Base-by-base conservation (phyloP, 2,797 vertebrate species). In the Ctenopoma multispine region DNA sequence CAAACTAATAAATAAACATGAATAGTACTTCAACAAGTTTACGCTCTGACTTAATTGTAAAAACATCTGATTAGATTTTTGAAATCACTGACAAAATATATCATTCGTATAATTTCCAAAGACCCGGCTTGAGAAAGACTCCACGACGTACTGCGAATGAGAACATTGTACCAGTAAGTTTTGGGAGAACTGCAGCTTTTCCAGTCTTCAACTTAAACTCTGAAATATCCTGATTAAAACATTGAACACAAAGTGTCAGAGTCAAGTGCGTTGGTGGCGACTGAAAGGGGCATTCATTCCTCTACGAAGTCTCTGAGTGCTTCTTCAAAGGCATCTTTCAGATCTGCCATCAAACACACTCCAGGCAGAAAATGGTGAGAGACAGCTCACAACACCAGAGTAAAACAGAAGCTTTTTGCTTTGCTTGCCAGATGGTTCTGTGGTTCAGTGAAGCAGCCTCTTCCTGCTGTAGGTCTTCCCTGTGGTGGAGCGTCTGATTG, bases 401-500 rank as follows among this genome's bases (percentile, higher is more conserved):
- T 44, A 41, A 60, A 23, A 50, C 31, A 41, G 48, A 31, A 38
- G n/a, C 17, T 50, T 11, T 51, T 17, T 17, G 27, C 57, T 75
- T 34, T 44, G 27, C 34, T 17, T 61, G 41, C 31, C 15, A 5
- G 7, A 38, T 0, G 1, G 5, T 13, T 34, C 13, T 14, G 23
- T 6, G 47, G 20, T 10, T 90, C 81, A 93, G 38, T 85, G 84
- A 12, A 97, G 87, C 34, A 97, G 92, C 72, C 95, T 96, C 91
- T 97, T 99, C 79, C 97, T 93, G 34, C 95, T 96, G 79, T 95
- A 96, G 18, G 89, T 94, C 81, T 88, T 95, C 71, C 87, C 87
- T 27, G 89, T 59, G 49, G 79, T 75, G 3, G 53, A 89, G 56
- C 58, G 93, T 68, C 77, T 89, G 40, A 75, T 21, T 0, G 82